A percentile compares a stretch with the other conserved stretches of the same genome.
phyloP scores from a whole-genome alignment of 2,888 invertebrate species.

The Zaprionus bogoriensis region DNA sequence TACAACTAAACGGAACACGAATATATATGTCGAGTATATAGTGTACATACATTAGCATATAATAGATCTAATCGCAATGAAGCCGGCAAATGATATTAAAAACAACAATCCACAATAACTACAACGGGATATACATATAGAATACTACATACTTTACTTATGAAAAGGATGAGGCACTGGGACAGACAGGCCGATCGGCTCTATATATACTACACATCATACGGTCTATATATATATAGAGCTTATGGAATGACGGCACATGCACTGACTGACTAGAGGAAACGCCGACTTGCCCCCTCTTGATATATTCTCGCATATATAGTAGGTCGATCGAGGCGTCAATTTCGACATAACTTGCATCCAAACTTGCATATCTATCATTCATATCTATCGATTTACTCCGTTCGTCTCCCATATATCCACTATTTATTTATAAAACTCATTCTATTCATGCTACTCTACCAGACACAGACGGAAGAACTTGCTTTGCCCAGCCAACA shows the following conservation, averaged over 20 bases:
- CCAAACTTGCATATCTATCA: no score
- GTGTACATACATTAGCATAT: not conserved
- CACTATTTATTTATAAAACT: no score
- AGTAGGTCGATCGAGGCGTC: no score
- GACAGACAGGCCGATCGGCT: slow-evolving; percentile 1
- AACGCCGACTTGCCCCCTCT: no score
- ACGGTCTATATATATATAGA: slow-evolving; percentile 1
- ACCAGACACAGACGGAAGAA: no score
- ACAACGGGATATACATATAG: not conserved
- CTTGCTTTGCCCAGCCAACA: no score
- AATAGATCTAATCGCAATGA: not conserved
- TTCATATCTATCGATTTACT: no score
- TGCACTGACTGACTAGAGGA: slow-evolving; percentile 4
- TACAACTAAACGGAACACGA: slow-evolving; percentile 2
- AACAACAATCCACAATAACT: not conserved
- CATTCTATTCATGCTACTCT: no score
- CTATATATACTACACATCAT: slow-evolving; percentile 4
- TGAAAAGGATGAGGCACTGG: slow-evolving; percentile 14
- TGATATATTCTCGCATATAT: no score
- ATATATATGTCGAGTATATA: not conserved
- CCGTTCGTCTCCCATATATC: no score
- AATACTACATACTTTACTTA: not conserved
- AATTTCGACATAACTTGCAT: no score
- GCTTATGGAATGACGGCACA: slow-evolving; percentile 12
- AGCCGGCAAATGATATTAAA: slow-evolving; percentile 17